Evolutionary conservation across 1,140 invertebrate genomes (phyloP).

Genomic region (Pachyrhynchus sulphureomaculatus): DNA sequence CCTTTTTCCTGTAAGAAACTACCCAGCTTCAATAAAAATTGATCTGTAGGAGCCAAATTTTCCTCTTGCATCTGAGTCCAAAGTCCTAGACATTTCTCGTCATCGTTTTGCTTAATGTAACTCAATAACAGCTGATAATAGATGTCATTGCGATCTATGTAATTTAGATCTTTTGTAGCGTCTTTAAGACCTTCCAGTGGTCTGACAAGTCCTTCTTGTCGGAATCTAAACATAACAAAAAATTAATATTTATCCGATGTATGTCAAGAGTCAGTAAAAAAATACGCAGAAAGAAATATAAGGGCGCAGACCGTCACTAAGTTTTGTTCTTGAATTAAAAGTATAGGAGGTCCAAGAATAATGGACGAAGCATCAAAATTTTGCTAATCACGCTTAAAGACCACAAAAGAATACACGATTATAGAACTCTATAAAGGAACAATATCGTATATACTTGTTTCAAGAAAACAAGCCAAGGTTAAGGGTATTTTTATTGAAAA

Average conservation of each 20-base stretch:
- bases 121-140: slow-evolving; percentile 70
- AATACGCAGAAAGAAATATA: neutral
- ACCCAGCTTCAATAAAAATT: slow-evolving; percentile 67
- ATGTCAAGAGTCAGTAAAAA: neutral
- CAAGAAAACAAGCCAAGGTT: too few relatives aligned
- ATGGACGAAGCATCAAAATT: too few relatives aligned
- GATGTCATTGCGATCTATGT: slow-evolving; percentile 72
- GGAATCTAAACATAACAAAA: slow-evolving; percentile 21
- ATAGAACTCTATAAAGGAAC: too few relatives aligned
- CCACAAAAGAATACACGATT: too few relatives aligned
- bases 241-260: neutral
- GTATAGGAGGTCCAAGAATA: too few relatives aligned
- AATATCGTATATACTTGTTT: too few relatives aligned
- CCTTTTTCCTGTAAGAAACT: slow-evolving; percentile 66
- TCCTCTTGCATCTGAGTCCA: slow-evolving; percentile 84
- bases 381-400: too few relatives aligned
- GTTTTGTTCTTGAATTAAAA: too few relatives aligned
- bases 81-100: slow-evolving; percentile 70
- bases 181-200: slow-evolving; percentile 72
- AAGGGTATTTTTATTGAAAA: too few relatives aligned
- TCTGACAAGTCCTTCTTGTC: slow-evolving; percentile 59
- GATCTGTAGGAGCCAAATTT: slow-evolving; percentile 65
- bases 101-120: slow-evolving; percentile 67
- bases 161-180: slow-evolving; percentile 71
- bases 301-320: too few relatives aligned